These are phyloP conservation scores for Zaprionus taronus DNA, from an alignment of 1,140 invertebrate genomes.

Conservation along the genomic window DNA sequence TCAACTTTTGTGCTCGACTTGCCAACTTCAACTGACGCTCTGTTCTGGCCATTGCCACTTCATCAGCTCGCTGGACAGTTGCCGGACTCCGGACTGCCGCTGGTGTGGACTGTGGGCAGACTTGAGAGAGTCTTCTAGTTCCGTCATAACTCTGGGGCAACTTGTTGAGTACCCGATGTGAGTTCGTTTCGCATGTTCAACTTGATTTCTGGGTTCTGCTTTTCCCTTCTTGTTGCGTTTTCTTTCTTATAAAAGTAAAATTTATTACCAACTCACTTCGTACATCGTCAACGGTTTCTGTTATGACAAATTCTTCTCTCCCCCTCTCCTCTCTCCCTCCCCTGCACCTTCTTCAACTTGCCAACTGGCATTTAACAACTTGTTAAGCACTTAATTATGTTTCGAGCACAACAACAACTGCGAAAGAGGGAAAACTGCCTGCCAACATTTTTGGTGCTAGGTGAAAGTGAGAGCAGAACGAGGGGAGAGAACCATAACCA, in stretches of 20 bases:
- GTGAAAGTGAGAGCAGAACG: conserved; percentile 45
- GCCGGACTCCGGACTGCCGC: not conserved
- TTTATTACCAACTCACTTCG: conserved; percentile 70
- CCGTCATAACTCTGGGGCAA: conserved; percentile 31
- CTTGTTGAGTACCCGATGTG: conserved; percentile 71
- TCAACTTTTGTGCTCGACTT: conserved; percentile 72
- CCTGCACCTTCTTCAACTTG: not conserved
- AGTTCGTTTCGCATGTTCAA: conserved; percentile 51
- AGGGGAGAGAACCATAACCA: conserved; percentile 5
- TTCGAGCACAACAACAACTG: conserved; percentile 63
- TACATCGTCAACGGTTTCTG: conserved; percentile 65
- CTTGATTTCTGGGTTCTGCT: conserved; percentile 71
- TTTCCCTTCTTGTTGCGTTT: conserved; percentile 35
- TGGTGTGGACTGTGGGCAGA: not conserved
- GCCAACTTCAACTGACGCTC: conserved; percentile 74
- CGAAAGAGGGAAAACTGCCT: conserved; percentile 21
- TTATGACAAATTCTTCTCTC: conserved; percentile 65
- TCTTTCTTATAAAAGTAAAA: conserved; percentile 75
- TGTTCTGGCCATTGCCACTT: conserved; percentile 67
- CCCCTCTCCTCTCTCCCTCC: not conserved
- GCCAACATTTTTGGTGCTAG: conserved; percentile 28
- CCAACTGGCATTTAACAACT: conserved; percentile 64
- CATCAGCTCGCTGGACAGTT: conserved; percentile 64
- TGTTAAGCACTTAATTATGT: conserved; percentile 81
- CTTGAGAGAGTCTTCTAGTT: not conserved